Base-by-base conservation (phyloP, 2,113 vertebrate genomes). In the Marmota flaviventris region DNA sequence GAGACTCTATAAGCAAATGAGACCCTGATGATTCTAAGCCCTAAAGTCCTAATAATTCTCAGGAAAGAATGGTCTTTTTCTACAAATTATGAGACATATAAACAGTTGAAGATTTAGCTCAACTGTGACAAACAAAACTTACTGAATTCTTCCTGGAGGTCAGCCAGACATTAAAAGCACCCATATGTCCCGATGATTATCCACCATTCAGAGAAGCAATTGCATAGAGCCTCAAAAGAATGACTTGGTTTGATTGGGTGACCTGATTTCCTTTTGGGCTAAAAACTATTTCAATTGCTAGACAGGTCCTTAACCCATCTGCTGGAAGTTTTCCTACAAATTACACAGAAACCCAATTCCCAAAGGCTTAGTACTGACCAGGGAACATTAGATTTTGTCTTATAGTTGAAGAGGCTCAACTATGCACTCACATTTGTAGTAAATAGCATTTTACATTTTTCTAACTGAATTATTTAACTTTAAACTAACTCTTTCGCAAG, bases 401-500 rank as follows among this genome's bases (percentile, higher is more conserved):
- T 34, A 5, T 29, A 67, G 61, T 67, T 65, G 37, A 18, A 67
- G 22, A 69, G 9, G 34, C 16, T 85, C 5, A 93, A 73, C 53
- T 91, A 29, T 69, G 16, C 8, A 73, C 93, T 58, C 72, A 20
- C 67, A 56, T 42, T 81, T 93, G 88, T 93, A 93, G 67, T 72
- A 86, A 92, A 89, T 34, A 84, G 24, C 58, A 84, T 92, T 93
- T 94, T 85, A 67, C 93, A 67, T 91, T 85, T 96, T 95, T 75
- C 75, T 94, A 27, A 92, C 12, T 89, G n/a, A 96, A 70, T 76
- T 86, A 73, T 45, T 69, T 39, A 73, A 92, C 56, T 51, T 51
- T 91, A 58, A 96, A 91, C 2, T 77, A 92, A 6, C 82, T 37
- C 12, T 97, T 92, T 81, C 27, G 7, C 5, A 61, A 67, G 37